These are phyloP conservation scores for Saxicola maurus DNA, from an alignment of 2,797 vertebrate genomes.

Conservation along the genomic window DNA sequence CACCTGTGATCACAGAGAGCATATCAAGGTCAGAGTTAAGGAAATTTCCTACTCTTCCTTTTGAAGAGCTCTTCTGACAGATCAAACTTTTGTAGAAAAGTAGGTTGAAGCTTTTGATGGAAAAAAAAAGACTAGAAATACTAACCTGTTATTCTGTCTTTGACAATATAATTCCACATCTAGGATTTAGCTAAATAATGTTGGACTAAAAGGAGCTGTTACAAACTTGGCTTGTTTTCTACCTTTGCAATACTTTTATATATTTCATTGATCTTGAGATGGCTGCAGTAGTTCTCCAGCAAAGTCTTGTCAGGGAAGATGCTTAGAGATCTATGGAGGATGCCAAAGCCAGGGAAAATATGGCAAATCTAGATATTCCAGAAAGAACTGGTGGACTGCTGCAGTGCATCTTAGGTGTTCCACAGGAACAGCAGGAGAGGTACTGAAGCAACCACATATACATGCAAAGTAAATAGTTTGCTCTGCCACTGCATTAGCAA, in stretches of 20 bases:
- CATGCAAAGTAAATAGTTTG: constrained; percentile 61
- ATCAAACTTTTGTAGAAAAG: neutral
- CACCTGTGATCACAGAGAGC: neutral
- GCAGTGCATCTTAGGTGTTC: constrained; percentile 42
- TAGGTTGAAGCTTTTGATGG: neutral
- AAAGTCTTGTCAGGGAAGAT: neutral
- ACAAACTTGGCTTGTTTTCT: neutral
- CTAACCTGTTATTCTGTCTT: neutral
- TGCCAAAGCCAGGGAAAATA: neutral
- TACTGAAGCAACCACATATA: constrained; percentile 55
- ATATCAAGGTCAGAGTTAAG: neutral
- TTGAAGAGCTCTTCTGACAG: neutral
- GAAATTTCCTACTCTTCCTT: neutral
- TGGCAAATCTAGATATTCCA: neutral
- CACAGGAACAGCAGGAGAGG: constrained; percentile 26
- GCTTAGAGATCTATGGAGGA: neutral
- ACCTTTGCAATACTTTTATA: neutral
- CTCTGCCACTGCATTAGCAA: constrained; percentile 55
- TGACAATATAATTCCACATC: neutral
- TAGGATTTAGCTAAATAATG: neutral
- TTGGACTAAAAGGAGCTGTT: neutral
- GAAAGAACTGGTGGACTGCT: neutral
- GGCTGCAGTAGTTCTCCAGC: neutral
- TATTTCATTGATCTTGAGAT: neutral
- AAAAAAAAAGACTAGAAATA: neutral